Evolutionary conservation across 2,113 vertebrate genomes (phyloP).

Genomic region (Nothoprocta pentlandii): DNA sequence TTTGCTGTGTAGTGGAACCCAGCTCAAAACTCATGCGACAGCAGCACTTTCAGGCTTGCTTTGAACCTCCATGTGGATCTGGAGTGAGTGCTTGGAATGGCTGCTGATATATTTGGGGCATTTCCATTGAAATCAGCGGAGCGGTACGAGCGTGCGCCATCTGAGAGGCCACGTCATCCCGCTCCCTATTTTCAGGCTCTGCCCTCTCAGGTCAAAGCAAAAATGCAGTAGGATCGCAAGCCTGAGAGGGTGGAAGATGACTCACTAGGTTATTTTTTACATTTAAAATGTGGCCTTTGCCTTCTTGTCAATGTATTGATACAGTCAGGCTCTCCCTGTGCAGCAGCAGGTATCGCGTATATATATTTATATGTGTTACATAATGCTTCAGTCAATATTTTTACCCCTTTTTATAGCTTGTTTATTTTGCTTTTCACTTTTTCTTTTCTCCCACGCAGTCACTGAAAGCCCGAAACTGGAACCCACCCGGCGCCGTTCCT

Average conservation of each 20-base stretch:
- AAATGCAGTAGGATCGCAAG: slow-evolving; percentile 29
- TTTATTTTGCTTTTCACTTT: not conserved
- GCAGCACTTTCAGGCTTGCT: not conserved
- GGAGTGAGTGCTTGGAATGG: not conserved
- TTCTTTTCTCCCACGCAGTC: not conserved
- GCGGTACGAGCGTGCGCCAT: not conserved
- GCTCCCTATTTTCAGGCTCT: slow-evolving; percentile 33
- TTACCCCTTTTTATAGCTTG: not conserved
- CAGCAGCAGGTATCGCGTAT: not conserved
- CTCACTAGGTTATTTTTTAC: slow-evolving; percentile 54
- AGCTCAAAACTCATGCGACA: not conserved
- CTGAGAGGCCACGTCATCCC: not conserved
- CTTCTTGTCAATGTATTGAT: slow-evolving; percentile 32
- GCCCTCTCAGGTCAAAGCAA: slow-evolving; percentile 29
- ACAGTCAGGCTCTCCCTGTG: slow-evolving; percentile 1
- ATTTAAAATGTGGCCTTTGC: slow-evolving; percentile 44
- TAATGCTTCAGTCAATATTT: not conserved
- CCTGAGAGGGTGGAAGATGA: slow-evolving; percentile 54
- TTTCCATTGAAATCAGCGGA: not conserved
- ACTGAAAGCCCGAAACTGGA: not conserved
- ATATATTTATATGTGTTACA: not conserved
- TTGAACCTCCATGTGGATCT: not conserved
- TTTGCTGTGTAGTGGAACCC: not conserved
- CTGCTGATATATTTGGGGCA: not conserved
- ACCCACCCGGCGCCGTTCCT: not conserved